Evolutionary conservation across 2,797 vertebrate species (phyloP).

Genomic region (Lemur catta): DNA sequence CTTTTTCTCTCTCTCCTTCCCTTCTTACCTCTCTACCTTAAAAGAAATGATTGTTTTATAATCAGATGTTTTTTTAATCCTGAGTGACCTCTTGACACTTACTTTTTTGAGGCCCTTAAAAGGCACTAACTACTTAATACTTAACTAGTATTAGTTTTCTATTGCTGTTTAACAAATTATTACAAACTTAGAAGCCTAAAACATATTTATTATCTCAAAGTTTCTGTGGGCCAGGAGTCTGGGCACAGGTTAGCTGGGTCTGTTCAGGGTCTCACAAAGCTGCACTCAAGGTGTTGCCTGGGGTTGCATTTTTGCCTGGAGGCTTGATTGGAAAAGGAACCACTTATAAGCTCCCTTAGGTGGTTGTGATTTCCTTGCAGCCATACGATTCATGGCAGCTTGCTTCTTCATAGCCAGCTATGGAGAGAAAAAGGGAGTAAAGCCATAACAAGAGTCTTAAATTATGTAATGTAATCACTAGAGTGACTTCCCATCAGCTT

Average conservation of each 20-base stretch:
- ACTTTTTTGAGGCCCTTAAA: not conserved
- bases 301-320: not conserved
- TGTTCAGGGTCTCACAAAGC: not conserved
- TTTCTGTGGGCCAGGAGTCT: not conserved
- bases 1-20: not conserved
- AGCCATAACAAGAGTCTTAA: not conserved
- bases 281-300: not conserved
- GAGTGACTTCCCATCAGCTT: not conserved
- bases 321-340: not conserved
- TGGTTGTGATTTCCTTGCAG: not conserved
- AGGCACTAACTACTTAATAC: not conserved
- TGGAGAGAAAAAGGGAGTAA: not conserved
- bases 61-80: not conserved
- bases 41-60: not conserved
- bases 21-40: not conserved
- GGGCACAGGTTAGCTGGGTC: not conserved
- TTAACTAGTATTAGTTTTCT: not conserved
- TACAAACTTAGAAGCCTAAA: not conserved
- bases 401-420: not conserved
- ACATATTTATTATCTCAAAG: not conserved
- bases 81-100: not conserved
- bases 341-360: not conserved
- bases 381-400: not conserved
- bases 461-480: not conserved
- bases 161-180: not conserved